Base-by-base conservation (phyloP, 2,888 invertebrate genomes). In the Coenonympha glycerion region DNA sequence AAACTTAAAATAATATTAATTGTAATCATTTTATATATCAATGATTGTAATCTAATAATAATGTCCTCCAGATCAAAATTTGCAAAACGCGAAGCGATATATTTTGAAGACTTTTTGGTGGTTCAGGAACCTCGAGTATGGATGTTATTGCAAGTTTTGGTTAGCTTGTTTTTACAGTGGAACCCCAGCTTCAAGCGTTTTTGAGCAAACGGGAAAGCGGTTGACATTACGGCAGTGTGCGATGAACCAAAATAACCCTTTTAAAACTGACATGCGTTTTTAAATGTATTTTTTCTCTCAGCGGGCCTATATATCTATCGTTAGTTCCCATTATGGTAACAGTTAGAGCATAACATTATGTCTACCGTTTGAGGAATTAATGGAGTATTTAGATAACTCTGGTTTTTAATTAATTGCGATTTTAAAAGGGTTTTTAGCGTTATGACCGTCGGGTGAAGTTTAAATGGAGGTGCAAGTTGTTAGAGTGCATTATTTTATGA, bases 171-270 rank as follows among this genome's bases (percentile, higher is more conserved):
- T n/a, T n/a, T n/a, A n/a, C n/a, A n/a, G n/a, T n/a, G n/a, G n/a
- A n/a, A n/a, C n/a, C n/a, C n/a, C n/a, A n/a, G n/a, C n/a, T n/a
- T n/a, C n/a, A n/a, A n/a, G n/a, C n/a, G n/a, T n/a, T n/a, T n/a
- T n/a, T n/a, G n/a, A n/a, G n/a, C n/a, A n/a, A n/a, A n/a, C n/a
- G n/a, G n/a, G n/a, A n/a, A n/a, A n/a, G n/a, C n/a, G n/a, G n/a
- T n/a, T n/a, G n/a, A n/a, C n/a, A n/a, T n/a, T n/a, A n/a, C n/a
- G n/a, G n/a, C n/a, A n/a, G n/a, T n/a, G n/a, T n/a, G n/a, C n/a
- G n/a, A n/a, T n/a, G n/a, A n/a, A n/a, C n/a, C 24, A 33, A 45
- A 45, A 45, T 45, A 45, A 34, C 45, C 45, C 45, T 24, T 44
- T 45, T 11, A 30, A 45, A 31, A 45, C n/a, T 16, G 24, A 6